Evolutionary conservation across 1,140 invertebrate genomes (phyloP), one percentile per base, ranked within the genome.

Genomic region (Drosophila baimaii): DNA sequence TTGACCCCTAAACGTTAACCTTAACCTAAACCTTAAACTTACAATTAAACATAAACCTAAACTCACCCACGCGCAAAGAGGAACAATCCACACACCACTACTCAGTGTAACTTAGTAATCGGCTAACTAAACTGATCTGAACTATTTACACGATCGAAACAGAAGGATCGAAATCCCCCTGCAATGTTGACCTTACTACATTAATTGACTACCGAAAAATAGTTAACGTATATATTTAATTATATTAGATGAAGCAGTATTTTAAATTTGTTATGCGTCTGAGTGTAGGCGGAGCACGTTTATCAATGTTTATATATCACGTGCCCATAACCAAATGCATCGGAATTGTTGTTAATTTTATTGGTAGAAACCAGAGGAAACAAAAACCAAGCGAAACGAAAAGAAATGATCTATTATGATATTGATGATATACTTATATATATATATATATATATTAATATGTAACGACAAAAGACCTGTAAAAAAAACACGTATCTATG

Each of bases 341-440:
- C 70, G 70, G 77, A 77, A 88, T 83, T 84, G 81, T 86, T 86
- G 83, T 88, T 86, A 70, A 86, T 79, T 83, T 83, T 79, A 88
- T 83, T 83, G 76, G 83, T 84, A 85, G 68, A 82, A 15, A 33
- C 5, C 49, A 6, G 13, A 58, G 41, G n/a, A 51, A 29, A 19
- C n/a, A 25, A 29, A 52, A 62, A 37, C 21, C 33, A 58, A 69
- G 13, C 47, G 43, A 41, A 70, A 54, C 33, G 21, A 37, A 29
- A 41, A 25, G 17, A 46, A 68, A 80, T 73, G 62, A 77, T 77
- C 41, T 69, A 77, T 77, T 77, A 77, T 68, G 46, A 66, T 76
- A 76, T 52, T 75, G 31, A 52, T 57, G 44, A 54, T 54, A 54
- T 52, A 52, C 15, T 21, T 5, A 15, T 49, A 15, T 52, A 54